A percentile compares a stretch with the other conserved stretches of the same genome.
Conservation (phyloP, 2,113 vertebrate genomes). For the Pseudonaja textilis region DNA sequence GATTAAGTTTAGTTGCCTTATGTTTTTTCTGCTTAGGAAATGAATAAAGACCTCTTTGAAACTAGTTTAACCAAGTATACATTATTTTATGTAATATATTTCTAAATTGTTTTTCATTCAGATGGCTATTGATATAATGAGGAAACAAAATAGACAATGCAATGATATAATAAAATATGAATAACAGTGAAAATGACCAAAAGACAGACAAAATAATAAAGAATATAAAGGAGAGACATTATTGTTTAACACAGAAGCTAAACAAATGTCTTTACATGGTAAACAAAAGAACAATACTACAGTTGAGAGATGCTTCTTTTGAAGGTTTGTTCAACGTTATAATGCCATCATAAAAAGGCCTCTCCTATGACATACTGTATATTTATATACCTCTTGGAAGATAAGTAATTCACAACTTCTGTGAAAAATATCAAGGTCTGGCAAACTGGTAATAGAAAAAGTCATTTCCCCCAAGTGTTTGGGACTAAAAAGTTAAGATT, state of each 20-base stretch:
- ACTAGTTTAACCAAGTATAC: background rate
- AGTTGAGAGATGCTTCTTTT: background rate
- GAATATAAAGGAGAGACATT: background rate
- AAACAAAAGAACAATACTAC: background rate
- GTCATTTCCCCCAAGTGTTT: background rate
- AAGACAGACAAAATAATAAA: background rate
- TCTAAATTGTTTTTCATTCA: background rate
- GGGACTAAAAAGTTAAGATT: background rate
- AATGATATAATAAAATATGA: background rate
- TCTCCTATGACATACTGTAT: background rate
- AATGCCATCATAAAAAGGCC: background rate
- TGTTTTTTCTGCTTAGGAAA: background rate
- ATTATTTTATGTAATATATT: background rate
- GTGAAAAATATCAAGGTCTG: background rate
- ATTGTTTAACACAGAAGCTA: background rate
- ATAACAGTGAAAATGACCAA: background rate
- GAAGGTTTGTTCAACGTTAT: background rate
- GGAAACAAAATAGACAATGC: background rate
- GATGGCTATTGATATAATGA: background rate
- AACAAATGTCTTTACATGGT: background rate
- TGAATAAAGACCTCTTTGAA: background rate
- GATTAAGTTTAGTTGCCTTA: background rate
- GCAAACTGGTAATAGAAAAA: background rate
- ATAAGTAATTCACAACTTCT: background rate
- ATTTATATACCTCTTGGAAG: background rate